Percentiles rank a stretch among this genome's conserved stretches.
phyloP scores from a whole-genome alignment of 2,797 vertebrate species.

The Xiphophorus birchmanni region DNA sequence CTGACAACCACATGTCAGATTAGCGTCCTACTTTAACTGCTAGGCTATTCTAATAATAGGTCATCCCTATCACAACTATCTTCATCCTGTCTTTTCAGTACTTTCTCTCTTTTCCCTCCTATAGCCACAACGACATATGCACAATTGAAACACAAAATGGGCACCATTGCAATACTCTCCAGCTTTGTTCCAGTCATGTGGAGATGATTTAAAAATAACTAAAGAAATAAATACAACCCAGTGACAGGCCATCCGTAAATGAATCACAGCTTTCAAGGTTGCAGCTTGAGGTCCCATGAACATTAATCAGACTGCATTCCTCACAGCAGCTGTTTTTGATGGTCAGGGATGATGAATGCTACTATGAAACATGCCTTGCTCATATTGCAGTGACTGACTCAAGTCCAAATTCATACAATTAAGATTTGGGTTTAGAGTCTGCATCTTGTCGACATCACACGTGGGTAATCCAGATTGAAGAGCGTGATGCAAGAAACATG shows the following conservation, averaged over 20 bases:
- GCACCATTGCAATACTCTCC: neutral
- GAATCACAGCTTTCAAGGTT: neutral
- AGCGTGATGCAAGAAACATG: neutral
- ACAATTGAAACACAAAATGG: neutral
- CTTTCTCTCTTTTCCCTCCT: slow-evolving; percentile 10
- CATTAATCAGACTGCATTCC: neutral
- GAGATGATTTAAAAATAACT: neutral
- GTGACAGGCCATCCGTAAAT: neutral
- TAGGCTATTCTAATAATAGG: slow-evolving; percentile 64
- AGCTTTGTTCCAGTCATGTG: neutral
- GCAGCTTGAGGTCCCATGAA: neutral
- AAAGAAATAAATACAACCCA: neutral
- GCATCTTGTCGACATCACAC: neutral
- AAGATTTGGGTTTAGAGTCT: neutral
- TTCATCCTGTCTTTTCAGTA: slow-evolving; percentile 5
- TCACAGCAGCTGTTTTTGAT: slow-evolving; percentile 10
- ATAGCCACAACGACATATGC: neutral
- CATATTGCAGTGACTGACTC: neutral
- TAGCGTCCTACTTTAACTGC: slow-evolving; percentile 55
- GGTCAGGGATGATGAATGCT: neutral
- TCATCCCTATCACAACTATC: slow-evolving; percentile 45
- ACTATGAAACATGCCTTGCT: neutral
- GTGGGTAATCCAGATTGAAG: neutral
- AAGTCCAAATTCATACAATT: neutral
- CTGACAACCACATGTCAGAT: slow-evolving; percentile 38